phyloP scores from a whole-genome alignment of 2,797 vertebrate genomes.

The Channallabes apus region DNA sequence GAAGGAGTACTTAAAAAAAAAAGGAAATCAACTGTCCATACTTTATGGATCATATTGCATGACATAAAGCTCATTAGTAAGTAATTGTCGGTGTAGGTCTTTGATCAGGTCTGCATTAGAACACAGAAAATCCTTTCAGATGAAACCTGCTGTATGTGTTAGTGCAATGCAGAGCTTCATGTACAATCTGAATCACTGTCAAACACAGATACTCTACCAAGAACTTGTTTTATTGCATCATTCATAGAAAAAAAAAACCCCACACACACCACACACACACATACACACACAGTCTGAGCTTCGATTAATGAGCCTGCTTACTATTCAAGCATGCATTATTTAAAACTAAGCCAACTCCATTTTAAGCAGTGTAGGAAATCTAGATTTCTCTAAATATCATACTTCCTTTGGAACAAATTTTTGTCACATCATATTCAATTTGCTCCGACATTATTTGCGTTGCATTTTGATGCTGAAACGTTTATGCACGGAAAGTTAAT shows the following conservation, averaged over 20 bases:
- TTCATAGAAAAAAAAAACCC: neutral
- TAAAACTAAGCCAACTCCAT: neutral
- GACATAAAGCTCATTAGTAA: neutral
- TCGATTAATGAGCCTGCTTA: neutral
- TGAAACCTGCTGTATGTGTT: neutral
- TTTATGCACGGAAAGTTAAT: neutral
- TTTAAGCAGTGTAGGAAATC: neutral
- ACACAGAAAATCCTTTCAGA: neutral
- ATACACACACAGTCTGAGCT: neutral
- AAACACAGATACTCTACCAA: neutral
- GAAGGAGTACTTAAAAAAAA: neutral
- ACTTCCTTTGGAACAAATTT: neutral
- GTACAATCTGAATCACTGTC: slow-evolving; percentile 8
- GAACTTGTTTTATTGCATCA: slow-evolving; percentile 18
- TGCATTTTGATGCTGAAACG: neutral
- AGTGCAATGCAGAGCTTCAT: neutral
- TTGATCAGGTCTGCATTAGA: neutral
- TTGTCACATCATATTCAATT: neutral
- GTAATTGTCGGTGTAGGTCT: neutral
- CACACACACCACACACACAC: too few species aligned
- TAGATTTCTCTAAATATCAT: neutral
- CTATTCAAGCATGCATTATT: slow-evolving; percentile 19
- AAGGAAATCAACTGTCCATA: neutral
- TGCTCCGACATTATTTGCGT: neutral
- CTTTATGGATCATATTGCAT: neutral